Percentiles rank a stretch among this genome's conserved stretches.
These are phyloP conservation scores for Zelostemma sp. DNA, from an alignment of 1,140 invertebrate genomes.

Conservation along the genomic window DNA sequence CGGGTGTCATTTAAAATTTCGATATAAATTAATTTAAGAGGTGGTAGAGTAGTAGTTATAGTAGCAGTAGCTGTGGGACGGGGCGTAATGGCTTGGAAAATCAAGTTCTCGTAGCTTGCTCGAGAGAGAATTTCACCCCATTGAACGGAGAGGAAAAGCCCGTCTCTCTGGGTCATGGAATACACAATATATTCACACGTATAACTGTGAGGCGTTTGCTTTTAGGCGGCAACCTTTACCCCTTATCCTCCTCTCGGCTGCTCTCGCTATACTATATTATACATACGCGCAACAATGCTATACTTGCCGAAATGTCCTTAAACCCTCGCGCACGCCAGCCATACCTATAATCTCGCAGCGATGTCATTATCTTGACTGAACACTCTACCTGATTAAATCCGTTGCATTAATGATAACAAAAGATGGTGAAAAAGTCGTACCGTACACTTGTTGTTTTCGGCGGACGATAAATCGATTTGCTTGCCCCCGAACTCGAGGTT, in stretches of 20 bases:
- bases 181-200: slow-evolving; percentile 5
- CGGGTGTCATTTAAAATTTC: slow-evolving; percentile 68
- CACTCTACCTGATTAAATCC: slow-evolving; percentile 59
- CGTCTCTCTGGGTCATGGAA: slow-evolving; percentile 11
- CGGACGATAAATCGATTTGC: no score
- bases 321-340: slow-evolving; percentile 33
- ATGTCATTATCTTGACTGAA: slow-evolving; percentile 68
- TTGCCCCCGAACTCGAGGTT: no score
- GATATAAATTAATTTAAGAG: slow-evolving; percentile 68
- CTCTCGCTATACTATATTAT: no score
- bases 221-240: slow-evolving; percentile 18
- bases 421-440: no score
- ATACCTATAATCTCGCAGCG: no score
- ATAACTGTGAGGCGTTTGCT: background rate
- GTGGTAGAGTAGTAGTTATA: slow-evolving; percentile 57
- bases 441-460: no score
- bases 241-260: slow-evolving; percentile 17
- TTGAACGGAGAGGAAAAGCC: slow-evolving; percentile 15
- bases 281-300: slow-evolving; percentile 40
- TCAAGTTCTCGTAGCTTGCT: slow-evolving; percentile 64
- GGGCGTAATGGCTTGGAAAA: slow-evolving; percentile 67
- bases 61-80: slow-evolving; percentile 49
- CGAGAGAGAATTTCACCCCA: slow-evolving; percentile 52
- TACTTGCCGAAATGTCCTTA: slow-evolving; percentile 52
- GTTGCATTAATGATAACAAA: no score